Conservation (phyloP, 2,797 vertebrate genomes). For the Eospalax fontanierii region DNA sequence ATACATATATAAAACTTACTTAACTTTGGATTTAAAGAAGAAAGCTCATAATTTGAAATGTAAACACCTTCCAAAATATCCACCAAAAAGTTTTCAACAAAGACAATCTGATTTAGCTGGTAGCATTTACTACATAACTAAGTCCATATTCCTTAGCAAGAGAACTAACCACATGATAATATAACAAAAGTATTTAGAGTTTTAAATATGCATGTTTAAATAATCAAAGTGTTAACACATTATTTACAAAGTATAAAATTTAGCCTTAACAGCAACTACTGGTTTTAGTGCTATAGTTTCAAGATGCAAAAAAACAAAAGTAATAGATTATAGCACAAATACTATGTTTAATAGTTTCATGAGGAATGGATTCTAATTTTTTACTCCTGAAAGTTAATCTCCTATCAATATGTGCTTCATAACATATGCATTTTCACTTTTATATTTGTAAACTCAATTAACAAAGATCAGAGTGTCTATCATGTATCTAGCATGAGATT, state of each 20-base stretch:
- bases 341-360: not conserved
- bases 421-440: not conserved
- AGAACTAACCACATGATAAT: slow-evolving; percentile 33
- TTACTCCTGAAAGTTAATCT: not conserved
- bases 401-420: not conserved
- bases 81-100: slow-evolving; percentile 15
- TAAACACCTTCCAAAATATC: slow-evolving; percentile 7
- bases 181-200: slow-evolving; percentile 41
- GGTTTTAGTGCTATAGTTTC: not conserved
- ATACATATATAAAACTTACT: too few species aligned
- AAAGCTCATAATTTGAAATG: slow-evolving; percentile 24
- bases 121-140: slow-evolving; percentile 32
- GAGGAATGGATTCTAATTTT: not conserved
- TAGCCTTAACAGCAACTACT: too few species aligned
- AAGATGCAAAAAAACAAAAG: slow-evolving; percentile 50
- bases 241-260: not conserved
- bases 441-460: not conserved
- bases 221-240: slow-evolving; percentile 28
- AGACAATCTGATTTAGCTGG: slow-evolving; percentile 34
- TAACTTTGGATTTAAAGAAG: slow-evolving; percentile 44
- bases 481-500: slow-evolving; percentile 13
- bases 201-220: not conserved
- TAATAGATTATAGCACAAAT: not conserved
- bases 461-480: slow-evolving; percentile 37
- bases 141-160: not conserved